Conservation (phyloP, 1,140 invertebrate species). For the Thaumetopoea pityocampa region DNA sequence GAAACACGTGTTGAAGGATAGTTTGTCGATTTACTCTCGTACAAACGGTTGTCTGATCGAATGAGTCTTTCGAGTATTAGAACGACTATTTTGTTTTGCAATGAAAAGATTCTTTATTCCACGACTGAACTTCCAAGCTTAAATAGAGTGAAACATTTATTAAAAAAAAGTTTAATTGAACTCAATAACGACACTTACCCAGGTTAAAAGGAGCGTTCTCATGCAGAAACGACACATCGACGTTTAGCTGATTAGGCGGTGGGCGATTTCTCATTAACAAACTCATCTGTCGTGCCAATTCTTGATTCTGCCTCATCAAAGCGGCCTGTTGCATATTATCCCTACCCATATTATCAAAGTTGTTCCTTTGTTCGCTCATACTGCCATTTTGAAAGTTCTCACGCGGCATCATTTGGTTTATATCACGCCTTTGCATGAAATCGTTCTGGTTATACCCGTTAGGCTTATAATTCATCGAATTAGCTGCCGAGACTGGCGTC, state of each 20-base stretch:
- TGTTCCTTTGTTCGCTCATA: slow-evolving; percentile 36
- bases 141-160: slow-evolving; percentile 1
- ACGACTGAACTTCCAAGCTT: too few species aligned
- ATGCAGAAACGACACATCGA: slow-evolving; percentile 60
- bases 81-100: too few species aligned
- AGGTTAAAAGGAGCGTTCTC: slow-evolving; percentile 61
- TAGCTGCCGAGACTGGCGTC: slow-evolving; percentile 24
- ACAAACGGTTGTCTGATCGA: too few species aligned
- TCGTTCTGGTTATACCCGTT: slow-evolving; percentile 60
- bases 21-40: too few species aligned
- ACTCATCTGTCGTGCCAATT: slow-evolving; percentile 57
- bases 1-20: too few species aligned
- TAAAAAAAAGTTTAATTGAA: background rate
- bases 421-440: slow-evolving; percentile 47
- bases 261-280: slow-evolving; percentile 56
- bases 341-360: slow-evolving; percentile 41
- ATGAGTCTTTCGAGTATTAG: too few species aligned
- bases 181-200: slow-evolving; percentile 29
- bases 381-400: slow-evolving; percentile 45
- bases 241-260: slow-evolving; percentile 58
- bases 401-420: slow-evolving; percentile 38
- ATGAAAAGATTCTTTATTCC: too few species aligned
- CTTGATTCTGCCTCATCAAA: slow-evolving; percentile 54
- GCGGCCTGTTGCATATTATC: slow-evolving; percentile 44
- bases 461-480: slow-evolving; percentile 45